These are phyloP conservation scores for Lymantria monacha DNA, from an alignment of 2,888 invertebrate genomes.

Conservation along the genomic window DNA sequence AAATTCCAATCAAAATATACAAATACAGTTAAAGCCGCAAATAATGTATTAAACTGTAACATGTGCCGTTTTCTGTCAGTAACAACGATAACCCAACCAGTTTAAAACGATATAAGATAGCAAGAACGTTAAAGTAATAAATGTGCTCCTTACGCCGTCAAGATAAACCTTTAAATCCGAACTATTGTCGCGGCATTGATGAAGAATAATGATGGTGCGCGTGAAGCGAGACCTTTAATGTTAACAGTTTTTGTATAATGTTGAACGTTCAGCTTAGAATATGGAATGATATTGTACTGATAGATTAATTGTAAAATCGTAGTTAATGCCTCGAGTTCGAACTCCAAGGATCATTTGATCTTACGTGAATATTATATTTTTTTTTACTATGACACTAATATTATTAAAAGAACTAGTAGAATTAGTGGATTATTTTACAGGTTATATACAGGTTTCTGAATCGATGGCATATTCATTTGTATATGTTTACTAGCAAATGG, in stretches of 20 bases:
- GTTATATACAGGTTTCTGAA: too few relatives aligned
- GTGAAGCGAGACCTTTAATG: constrained; percentile 22
- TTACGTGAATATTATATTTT: too few relatives aligned
- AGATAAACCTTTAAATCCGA: constrained; percentile 37
- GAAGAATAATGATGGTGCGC: constrained; percentile 47
- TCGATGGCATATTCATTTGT: too few relatives aligned
- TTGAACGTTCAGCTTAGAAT: background rate
- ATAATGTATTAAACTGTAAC: too few relatives aligned
- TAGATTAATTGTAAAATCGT: background rate
- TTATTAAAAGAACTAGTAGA: too few relatives aligned
- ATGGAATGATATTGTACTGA: background rate
- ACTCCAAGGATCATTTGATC: too few relatives aligned
- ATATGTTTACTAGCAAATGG: too few relatives aligned
- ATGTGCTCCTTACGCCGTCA: constrained; percentile 39
- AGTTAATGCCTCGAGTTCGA: too few relatives aligned
- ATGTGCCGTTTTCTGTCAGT: background rate
- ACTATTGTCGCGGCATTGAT: constrained; percentile 54
- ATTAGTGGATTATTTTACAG: too few relatives aligned
- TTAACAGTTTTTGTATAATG: constrained; percentile 24
- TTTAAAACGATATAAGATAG: constrained; percentile 12
- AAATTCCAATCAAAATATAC: too few relatives aligned
- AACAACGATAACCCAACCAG: constrained; percentile 11
- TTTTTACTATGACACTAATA: too few relatives aligned
- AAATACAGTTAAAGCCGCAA: too few relatives aligned
- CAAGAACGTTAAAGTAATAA: constrained; percentile 32